Conservation (phyloP, 2,888 invertebrate genomes). For the Eutolmus rufibarbis region DNA sequence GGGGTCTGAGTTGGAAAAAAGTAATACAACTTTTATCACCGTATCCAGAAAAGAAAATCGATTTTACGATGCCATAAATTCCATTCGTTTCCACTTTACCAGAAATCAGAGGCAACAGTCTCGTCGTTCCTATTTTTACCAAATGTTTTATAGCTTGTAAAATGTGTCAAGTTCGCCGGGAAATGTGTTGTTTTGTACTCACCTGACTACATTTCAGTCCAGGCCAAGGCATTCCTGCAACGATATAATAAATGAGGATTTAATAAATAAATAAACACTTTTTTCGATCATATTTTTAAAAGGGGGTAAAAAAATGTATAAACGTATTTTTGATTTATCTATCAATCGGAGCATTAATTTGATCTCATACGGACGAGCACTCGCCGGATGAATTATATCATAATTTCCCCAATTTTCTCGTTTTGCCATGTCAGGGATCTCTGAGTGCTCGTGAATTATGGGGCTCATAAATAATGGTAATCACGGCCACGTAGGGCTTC, state of each 20-base stretch:
- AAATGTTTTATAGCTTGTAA: neutral
- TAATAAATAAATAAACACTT: neutral
- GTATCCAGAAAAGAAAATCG: neutral
- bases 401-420: conserved; percentile 24
- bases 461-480: neutral
- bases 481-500: conserved; percentile 7
- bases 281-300: neutral
- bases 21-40: neutral
- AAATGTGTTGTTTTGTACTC: neutral
- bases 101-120: neutral
- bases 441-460: neutral
- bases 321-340: neutral
- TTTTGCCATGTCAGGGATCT: neutral
- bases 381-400: conserved; percentile 1
- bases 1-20: neutral
- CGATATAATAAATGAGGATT: neutral
- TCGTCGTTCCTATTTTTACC: neutral
- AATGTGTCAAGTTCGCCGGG: neutral
- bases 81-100: neutral
- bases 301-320: neutral
- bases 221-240: conserved; percentile 30
- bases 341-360: neutral
- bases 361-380: neutral
- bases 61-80: neutral
- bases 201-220: conserved; percentile 30